Conservation (phyloP, 2,888 invertebrate genomes). For the Eilema depressum region DNA sequence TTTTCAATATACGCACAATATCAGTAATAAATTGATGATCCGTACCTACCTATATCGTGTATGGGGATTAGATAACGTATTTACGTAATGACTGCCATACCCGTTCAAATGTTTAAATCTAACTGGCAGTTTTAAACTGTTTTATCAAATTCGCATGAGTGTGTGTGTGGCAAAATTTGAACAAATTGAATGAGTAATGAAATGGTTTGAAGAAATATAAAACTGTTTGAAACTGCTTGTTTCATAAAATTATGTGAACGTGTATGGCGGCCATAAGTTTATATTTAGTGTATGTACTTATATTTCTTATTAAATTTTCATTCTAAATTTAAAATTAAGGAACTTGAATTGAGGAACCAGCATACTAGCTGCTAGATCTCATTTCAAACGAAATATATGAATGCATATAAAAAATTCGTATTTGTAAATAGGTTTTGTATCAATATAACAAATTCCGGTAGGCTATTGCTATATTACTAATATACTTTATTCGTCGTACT, state of each 20-base stretch:
- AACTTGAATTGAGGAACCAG: neutral
- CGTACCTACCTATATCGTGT: conserved; percentile 41
- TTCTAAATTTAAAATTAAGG: neutral
- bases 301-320: too few species aligned
- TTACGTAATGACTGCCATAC: too few species aligned
- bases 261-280: too few species aligned
- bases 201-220: too few species aligned
- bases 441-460: neutral
- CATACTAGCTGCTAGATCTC: conserved; percentile 15
- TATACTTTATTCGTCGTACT: neutral
- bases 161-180: too few species aligned
- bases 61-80: conserved; percentile 22
- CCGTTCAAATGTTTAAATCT: too few species aligned
- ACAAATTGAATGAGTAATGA: too few species aligned
- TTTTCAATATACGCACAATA: neutral
- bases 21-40: neutral
- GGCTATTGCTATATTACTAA: neutral
- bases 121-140: too few species aligned
- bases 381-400: conserved; percentile 12
- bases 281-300: neutral
- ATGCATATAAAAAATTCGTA: neutral
- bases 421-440: neutral
- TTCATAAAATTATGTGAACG: too few species aligned
- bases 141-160: too few species aligned
- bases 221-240: too few species aligned